These are phyloP conservation scores for Phymatocera aterrima DNA, from an alignment of 2,888 invertebrate genomes.

Conservation along the genomic window DNA sequence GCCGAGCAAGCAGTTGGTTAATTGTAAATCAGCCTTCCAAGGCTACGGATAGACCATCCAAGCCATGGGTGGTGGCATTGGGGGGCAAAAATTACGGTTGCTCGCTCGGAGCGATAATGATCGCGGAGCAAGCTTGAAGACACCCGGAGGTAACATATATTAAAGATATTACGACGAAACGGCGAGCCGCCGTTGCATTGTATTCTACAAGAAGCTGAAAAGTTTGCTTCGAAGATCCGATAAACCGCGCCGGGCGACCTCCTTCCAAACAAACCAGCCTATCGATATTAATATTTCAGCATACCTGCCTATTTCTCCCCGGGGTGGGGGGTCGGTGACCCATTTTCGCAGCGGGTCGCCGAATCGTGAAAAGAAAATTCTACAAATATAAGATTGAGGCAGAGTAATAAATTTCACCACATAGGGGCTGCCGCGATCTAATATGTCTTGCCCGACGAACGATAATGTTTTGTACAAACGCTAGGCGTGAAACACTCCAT, in stretches of 20 bases:
- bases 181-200: not conserved
- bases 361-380: conserved; percentile 9
- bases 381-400: not conserved
- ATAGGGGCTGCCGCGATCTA: not conserved
- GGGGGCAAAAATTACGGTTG: no score
- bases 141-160: no score
- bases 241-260: not conserved
- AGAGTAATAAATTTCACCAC: not conserved
- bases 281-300: conserved; percentile 22
- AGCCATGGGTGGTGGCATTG: not conserved
- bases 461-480: not conserved
- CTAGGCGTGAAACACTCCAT: not conserved
- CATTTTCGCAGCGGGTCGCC: not conserved
- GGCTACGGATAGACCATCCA: not conserved
- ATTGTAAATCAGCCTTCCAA: not conserved
- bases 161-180: not conserved
- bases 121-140: no score
- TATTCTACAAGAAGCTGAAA: not conserved
- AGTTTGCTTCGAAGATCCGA: conserved; percentile 9
- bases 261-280: not conserved
- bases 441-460: not conserved
- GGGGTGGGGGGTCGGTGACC: not conserved
- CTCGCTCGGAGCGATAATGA: no score
- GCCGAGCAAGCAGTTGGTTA: not conserved
- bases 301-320: not conserved